These are phyloP conservation scores for Corythornis madagascariensis DNA, from an alignment of 2,113 vertebrate genomes.

Conservation along the genomic window DNA sequence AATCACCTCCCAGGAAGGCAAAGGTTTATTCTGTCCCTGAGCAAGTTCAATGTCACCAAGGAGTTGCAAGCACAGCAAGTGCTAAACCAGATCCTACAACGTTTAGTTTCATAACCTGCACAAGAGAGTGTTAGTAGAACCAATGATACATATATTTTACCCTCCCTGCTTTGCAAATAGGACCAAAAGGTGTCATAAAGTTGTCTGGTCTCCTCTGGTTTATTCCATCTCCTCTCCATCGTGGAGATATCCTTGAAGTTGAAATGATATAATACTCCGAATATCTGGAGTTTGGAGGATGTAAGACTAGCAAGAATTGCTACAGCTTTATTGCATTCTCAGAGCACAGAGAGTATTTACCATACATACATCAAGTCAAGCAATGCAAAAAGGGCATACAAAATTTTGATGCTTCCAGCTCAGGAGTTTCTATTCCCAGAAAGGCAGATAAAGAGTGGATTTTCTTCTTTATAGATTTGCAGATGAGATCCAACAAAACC, in stretches of 20 bases:
- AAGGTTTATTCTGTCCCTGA: conserved; percentile 61
- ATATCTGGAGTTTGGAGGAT: conserved; percentile 73
- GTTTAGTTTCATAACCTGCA: conserved; percentile 16
- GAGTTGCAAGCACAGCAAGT: conserved; percentile 63
- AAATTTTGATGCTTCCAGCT: conserved; percentile 63
- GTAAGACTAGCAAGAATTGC: conserved; percentile 73
- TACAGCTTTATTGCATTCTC: conserved; percentile 76
- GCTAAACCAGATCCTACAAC: background rate
- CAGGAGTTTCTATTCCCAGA: conserved; percentile 70
- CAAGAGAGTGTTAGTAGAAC: conserved; percentile 4
- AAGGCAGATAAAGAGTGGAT: conserved; percentile 67
- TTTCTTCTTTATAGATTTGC: conserved; percentile 79
- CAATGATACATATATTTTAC: background rate
- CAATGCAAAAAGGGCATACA: conserved; percentile 68
- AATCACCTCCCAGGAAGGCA: conserved; percentile 50
- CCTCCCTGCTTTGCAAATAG: conserved; percentile 34
- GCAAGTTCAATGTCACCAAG: conserved; percentile 58
- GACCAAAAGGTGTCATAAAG: conserved; percentile 47
- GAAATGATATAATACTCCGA: conserved; percentile 60
- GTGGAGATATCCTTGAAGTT: conserved; percentile 44
- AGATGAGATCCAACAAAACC: conserved; percentile 71
- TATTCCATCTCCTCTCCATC: conserved; percentile 26
- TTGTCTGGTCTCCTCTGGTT: background rate
- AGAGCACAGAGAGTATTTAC: conserved; percentile 74
- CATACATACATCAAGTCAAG: conserved; percentile 72